Conservation (phyloP, 1,140 invertebrate species). For the Drosophila lacteicornis region DNA sequence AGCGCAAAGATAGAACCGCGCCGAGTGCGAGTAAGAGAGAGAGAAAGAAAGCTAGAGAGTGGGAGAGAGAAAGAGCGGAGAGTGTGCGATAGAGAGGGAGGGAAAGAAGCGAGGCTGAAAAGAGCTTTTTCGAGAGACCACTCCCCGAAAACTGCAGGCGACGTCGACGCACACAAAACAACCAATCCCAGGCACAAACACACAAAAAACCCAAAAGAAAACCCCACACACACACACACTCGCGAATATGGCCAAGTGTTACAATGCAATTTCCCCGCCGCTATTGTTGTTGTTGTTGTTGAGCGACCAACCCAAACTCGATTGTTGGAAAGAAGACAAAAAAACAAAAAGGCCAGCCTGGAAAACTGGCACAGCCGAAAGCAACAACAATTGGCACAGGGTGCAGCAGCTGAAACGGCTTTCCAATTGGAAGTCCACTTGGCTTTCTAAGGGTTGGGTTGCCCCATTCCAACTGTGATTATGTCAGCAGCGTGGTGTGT, state of each 20-base stretch:
- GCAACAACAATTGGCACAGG: constrained; percentile 60
- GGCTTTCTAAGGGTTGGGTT: constrained; percentile 78
- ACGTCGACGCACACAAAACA: constrained; percentile 82
- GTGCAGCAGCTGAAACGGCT: constrained; percentile 64
- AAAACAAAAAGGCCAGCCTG: constrained; percentile 60
- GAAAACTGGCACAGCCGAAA: constrained; percentile 76
- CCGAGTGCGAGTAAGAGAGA: constrained; percentile 24
- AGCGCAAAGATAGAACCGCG: constrained; percentile 11
- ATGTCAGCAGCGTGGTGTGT: constrained; percentile 65
- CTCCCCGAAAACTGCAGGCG: constrained; percentile 82
- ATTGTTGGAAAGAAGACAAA: constrained; percentile 64
- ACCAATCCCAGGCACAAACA: constrained; percentile 82
- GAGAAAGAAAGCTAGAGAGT: constrained; percentile 22
- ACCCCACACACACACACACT: constrained; percentile 26
- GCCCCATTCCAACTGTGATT: constrained; percentile 68
- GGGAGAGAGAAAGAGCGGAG: constrained; percentile 28
- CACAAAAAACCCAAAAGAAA: constrained; percentile 68
- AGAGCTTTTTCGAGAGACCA: constrained; percentile 78
- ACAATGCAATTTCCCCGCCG: constrained; percentile 82
- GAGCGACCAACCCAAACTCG: constrained; percentile 79
- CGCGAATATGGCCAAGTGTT: constrained; percentile 72
- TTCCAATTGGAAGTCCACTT: constrained; percentile 76
- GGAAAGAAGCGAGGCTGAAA: constrained; percentile 62
- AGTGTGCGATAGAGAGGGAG: constrained; percentile 15
- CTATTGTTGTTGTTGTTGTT: constrained; percentile 32